These are phyloP conservation scores for Ophion obscuratus DNA, from an alignment of 2,888 invertebrate genomes.

Conservation along the genomic window DNA sequence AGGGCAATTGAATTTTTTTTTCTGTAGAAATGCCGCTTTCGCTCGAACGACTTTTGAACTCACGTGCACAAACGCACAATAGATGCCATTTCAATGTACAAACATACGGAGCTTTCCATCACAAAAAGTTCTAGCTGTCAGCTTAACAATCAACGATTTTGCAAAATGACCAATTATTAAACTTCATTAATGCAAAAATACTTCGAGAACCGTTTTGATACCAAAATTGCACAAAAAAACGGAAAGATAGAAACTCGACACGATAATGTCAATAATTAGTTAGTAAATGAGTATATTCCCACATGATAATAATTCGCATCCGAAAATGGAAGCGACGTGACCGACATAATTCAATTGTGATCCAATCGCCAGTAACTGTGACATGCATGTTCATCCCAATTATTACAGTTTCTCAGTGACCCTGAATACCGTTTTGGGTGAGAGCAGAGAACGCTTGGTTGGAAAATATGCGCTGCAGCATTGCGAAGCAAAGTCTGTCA, in stretches of 20 bases:
- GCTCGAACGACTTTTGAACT: conserved; percentile 16
- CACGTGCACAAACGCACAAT: conserved; percentile 14
- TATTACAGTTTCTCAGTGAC: neutral
- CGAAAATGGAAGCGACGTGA: neutral
- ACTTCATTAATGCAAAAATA: neutral
- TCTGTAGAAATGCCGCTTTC: neutral
- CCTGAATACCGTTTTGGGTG: neutral
- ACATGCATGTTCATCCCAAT: too few relatives aligned
- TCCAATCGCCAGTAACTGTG: too few relatives aligned
- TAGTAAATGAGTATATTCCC: neutral
- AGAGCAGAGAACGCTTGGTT: neutral
- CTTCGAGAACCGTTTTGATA: too few relatives aligned
- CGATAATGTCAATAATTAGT: neutral
- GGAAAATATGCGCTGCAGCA: neutral
- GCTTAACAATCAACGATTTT: neutral
- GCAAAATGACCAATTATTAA: neutral
- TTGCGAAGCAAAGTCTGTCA: neutral
- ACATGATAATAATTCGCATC: neutral
- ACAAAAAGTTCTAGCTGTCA: neutral
- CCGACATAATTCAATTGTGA: neutral
- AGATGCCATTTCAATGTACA: neutral
- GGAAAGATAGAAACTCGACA: neutral
- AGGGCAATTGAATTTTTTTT: conserved; percentile 44
- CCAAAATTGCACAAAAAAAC: neutral
- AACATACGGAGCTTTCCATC: neutral